Evolutionary conservation across 2,797 vertebrate genomes (phyloP).

Genomic region (Acropternis orthonyx): DNA sequence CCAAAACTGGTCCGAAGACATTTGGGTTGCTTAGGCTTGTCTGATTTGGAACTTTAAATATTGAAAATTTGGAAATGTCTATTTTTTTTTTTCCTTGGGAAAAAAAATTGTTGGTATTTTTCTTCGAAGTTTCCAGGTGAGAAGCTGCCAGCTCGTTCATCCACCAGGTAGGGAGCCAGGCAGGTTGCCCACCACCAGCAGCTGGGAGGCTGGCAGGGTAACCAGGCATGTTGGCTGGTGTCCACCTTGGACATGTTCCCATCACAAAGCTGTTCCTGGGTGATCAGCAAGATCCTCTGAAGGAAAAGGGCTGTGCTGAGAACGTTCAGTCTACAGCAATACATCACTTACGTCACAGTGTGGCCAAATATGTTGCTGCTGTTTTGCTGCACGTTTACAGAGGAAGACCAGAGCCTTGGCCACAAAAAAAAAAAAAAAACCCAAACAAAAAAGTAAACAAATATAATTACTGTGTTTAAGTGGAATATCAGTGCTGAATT

Average conservation of each 20-base stretch:
- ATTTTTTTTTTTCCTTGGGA: background rate
- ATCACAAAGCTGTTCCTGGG: background rate
- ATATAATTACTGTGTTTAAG: background rate
- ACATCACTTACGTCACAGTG: accelerated
- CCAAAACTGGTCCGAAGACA: background rate
- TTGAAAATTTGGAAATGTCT: background rate
- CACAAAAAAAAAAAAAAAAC: no score
- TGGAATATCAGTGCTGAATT: background rate
- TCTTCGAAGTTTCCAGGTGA: background rate
- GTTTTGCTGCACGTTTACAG: background rate
- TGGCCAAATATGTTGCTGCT: background rate
- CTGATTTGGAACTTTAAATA: background rate
- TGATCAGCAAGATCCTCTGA: background rate
- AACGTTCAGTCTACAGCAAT: background rate
- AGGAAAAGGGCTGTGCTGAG: background rate
- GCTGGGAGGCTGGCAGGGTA: no score
- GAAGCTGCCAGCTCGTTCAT: background rate
- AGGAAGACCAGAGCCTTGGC: background rate
- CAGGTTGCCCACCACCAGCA: background rate
- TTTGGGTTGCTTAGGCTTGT: background rate
- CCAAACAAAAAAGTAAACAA: background rate
- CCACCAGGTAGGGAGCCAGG: background rate
- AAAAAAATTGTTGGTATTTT: background rate
- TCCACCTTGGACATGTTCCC: background rate
- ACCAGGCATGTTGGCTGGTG: no score